A percentile compares a stretch with the other conserved stretches of the same genome.
Conservation (phyloP, 2,113 vertebrate genomes). For the Morphnarchus princeps region DNA sequence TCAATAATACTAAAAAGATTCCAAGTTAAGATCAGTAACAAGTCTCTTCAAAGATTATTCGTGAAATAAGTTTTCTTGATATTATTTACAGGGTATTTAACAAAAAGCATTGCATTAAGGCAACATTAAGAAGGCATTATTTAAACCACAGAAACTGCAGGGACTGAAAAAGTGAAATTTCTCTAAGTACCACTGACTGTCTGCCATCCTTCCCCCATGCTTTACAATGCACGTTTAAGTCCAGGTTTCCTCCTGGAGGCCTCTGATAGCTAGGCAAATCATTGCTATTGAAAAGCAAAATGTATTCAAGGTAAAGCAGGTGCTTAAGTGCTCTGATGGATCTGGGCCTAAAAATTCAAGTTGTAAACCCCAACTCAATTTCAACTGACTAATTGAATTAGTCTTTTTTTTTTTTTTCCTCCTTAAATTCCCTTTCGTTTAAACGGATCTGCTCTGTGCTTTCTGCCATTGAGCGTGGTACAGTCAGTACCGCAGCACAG, state of each 20-base stretch:
- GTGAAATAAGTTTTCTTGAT: neutral
- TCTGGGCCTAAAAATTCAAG: slow-evolving; percentile 31
- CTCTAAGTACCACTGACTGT: neutral
- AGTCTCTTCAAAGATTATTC: slow-evolving; percentile 23
- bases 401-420: neutral
- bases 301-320: slow-evolving; percentile 28
- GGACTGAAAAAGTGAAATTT: neutral
- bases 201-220: neutral
- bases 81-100: slow-evolving; percentile 25
- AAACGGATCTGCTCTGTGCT: neutral
- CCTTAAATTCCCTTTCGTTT: neutral
- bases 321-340: slow-evolving; percentile 52
- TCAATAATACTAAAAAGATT: slow-evolving; percentile 36
- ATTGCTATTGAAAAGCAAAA: slow-evolving; percentile 30
- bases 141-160: neutral
- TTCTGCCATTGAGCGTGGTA: neutral
- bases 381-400: slow-evolving; percentile 33
- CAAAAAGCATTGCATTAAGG: slow-evolving; percentile 4
- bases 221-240: neutral
- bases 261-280: neutral
- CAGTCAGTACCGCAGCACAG: neutral
- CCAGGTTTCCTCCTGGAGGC: slow-evolving; percentile 30
- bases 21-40: slow-evolving; percentile 22
- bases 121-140: neutral
- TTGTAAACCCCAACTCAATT: slow-evolving; percentile 43